Conservation (phyloP, 2,888 invertebrate genomes). For the Cosmia pyralina region DNA sequence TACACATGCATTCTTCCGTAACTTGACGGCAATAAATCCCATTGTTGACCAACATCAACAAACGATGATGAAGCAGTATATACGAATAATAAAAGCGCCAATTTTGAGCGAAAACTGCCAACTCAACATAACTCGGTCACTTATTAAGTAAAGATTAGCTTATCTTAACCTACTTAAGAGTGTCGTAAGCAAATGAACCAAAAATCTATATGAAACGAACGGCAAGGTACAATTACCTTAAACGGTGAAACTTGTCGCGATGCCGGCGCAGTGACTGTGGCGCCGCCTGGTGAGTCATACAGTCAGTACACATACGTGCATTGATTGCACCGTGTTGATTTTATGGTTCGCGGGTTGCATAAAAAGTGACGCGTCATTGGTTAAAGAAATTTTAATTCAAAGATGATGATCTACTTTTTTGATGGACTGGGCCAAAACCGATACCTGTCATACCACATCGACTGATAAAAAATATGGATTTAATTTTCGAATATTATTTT, state of each 20-base stretch:
- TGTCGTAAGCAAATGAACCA: conserved; percentile 63
- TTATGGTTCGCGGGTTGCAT: conserved; percentile 42
- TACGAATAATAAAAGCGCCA: conserved; percentile 7
- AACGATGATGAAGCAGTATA: conserved; percentile 35
- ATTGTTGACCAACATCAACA: conserved; percentile 7
- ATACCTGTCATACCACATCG: too few species aligned
- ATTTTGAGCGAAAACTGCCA: conserved; percentile 22
- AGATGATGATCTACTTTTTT: conserved; percentile 19
- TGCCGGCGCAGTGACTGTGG: conserved; percentile 59
- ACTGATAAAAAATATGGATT: background rate
- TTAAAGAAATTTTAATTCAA: conserved; percentile 25
- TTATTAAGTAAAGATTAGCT: conserved; percentile 59
- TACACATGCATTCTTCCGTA: conserved; percentile 26
- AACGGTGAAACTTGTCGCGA: conserved; percentile 67
- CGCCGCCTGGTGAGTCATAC: conserved; percentile 73
- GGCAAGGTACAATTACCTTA: conserved; percentile 63
- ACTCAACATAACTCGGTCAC: conserved; percentile 43
- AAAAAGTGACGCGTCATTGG: conserved; percentile 41
- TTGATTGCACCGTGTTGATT: conserved; percentile 31
- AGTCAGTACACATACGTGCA: conserved; percentile 42
- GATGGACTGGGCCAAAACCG: conserved; percentile 1
- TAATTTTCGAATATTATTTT: background rate
- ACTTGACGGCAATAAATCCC: conserved; percentile 13
- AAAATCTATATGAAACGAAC: conserved; percentile 63
- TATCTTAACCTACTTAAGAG: conserved; percentile 54